phyloP scores from a whole-genome alignment of 2,888 invertebrate genomes.

The Camptogramma bilineatum region DNA sequence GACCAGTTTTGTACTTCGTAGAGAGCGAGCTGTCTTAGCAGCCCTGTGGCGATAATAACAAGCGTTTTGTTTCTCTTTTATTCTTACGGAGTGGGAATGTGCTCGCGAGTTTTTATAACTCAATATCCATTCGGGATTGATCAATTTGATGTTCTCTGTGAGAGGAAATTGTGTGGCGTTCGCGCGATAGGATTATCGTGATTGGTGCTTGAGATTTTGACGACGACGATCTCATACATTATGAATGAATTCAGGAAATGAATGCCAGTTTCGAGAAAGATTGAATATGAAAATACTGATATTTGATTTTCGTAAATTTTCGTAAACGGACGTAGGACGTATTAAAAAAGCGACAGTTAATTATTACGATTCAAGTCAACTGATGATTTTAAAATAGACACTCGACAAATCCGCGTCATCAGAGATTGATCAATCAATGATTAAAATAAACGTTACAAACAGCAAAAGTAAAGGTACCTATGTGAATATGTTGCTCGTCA shows the following conservation, averaged over 20 bases:
- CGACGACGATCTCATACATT: constrained; percentile 19
- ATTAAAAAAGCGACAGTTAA: background rate
- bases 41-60: constrained; percentile 34
- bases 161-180: constrained; percentile 28
- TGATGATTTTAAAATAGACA: background rate
- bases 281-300: constrained; percentile 4
- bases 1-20: background rate
- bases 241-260: constrained; percentile 13
- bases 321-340: background rate
- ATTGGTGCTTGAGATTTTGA: constrained; percentile 31
- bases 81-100: constrained; percentile 34
- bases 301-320: constrained; percentile 9
- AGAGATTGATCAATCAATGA: too few relatives aligned
- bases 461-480: too few relatives aligned
- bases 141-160: constrained; percentile 33
- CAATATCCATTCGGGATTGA: constrained; percentile 36
- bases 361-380: background rate
- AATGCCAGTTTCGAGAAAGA: background rate
- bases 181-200: constrained; percentile 21
- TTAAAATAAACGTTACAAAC: too few relatives aligned
- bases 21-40: constrained; percentile 3
- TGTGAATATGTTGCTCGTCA: too few relatives aligned
- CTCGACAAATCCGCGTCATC: too few relatives aligned
- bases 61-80: constrained; percentile 40
- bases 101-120: constrained; percentile 39